Conservation (phyloP, 2,113 vertebrate species). For the human (Homo sapiens) region DNA sequence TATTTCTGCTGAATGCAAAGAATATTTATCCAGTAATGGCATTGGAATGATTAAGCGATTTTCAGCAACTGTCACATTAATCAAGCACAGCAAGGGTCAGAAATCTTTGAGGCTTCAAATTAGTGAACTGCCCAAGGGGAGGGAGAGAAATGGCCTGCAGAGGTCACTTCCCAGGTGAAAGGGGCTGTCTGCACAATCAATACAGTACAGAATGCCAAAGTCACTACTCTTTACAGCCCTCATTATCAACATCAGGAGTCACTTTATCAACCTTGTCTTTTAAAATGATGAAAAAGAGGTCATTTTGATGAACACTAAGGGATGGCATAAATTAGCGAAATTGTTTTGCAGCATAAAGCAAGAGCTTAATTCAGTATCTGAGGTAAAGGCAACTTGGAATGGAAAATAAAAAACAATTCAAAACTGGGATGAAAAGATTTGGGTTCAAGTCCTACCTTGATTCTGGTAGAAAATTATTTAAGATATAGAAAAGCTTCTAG, state of each 20-base stretch:
- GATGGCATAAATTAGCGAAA: background rate
- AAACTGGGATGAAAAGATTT: background rate
- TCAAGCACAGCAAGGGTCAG: background rate
- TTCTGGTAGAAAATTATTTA: background rate
- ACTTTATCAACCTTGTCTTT: background rate
- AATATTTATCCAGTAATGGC: background rate
- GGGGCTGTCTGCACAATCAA: background rate
- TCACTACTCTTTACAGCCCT: background rate
- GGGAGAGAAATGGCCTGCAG: background rate
- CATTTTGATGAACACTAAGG: background rate
- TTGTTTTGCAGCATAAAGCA: background rate
- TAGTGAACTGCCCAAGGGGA: background rate
- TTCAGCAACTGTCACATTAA: background rate
- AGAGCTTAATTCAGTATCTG: background rate
- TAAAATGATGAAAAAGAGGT: background rate
- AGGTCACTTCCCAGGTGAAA: background rate
- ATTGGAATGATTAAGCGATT: background rate
- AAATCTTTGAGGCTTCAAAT: background rate
- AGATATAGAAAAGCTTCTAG: background rate
- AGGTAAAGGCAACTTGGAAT: background rate
- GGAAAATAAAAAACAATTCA: background rate
- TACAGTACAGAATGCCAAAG: background rate
- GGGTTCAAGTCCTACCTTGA: background rate
- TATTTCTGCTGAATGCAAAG: background rate
- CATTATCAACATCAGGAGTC: background rate